phyloP scores from a whole-genome alignment of 1,140 invertebrate genomes.

The Brachionus sp. region DNA sequence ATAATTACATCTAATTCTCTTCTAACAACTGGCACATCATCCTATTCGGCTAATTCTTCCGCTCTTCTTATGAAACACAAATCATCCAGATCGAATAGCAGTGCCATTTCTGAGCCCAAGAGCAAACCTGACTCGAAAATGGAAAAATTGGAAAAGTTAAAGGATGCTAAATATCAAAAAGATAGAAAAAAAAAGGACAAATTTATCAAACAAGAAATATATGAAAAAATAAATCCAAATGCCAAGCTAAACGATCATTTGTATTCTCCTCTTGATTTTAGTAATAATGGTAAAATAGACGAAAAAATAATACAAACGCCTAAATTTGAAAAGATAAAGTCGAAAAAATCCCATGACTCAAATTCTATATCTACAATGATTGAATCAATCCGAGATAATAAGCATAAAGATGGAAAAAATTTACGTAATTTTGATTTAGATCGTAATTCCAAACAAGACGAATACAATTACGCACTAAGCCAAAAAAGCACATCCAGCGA shows the following conservation, averaged over 20 bases:
- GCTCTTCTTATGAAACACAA: constrained; percentile 1
- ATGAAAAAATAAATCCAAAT: constrained; percentile 35
- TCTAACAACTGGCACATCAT: constrained; percentile 1
- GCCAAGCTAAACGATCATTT: constrained; percentile 36
- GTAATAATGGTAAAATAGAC: neutral
- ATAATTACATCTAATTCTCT: neutral
- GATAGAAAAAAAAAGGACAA: neutral
- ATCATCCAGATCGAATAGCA: constrained; percentile 13
- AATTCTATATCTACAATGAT: neutral
- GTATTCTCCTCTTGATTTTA: constrained; percentile 34
- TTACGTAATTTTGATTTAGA: neutral
- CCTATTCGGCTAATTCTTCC: constrained; percentile 23
- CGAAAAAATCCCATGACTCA: neutral
- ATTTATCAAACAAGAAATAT: constrained; percentile 11
- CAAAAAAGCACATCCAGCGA: constrained; percentile 27
- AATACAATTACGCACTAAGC: constrained; percentile 34
- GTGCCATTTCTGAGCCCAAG: neutral
- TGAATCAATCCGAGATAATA: neutral
- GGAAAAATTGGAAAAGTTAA: constrained; percentile 19
- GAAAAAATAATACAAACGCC: neutral
- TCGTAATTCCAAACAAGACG: neutral
- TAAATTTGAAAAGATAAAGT: neutral
- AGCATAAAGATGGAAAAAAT: neutral
- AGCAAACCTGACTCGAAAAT: constrained; percentile 11
- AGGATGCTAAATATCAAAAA: neutral